Conservation (phyloP, 1,140 invertebrate genomes). For the Pogonomyrmex barbatus region DNA sequence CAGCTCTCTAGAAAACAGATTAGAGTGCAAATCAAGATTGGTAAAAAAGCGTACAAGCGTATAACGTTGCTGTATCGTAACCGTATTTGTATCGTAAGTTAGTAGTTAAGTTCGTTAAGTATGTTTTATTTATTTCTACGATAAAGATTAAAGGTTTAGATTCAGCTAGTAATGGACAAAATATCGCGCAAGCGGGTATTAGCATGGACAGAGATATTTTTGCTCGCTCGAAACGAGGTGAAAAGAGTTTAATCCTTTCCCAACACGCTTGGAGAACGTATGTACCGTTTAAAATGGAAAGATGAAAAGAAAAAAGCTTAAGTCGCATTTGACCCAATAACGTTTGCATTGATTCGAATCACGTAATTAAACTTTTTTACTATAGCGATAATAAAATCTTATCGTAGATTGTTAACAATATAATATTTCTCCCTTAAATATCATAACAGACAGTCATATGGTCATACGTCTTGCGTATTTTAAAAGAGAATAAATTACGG, state of each 20-base stretch:
- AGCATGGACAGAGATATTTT: conserved; percentile 54
- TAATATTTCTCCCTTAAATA: background rate
- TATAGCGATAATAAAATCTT: conserved; percentile 23
- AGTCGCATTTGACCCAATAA: conserved; percentile 39
- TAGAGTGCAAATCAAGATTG: background rate
- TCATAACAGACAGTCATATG: background rate
- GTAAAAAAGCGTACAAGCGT: background rate
- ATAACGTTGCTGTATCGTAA: background rate
- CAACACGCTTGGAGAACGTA: conserved; percentile 62
- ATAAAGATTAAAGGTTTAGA: conserved; percentile 56
- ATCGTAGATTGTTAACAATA: background rate
- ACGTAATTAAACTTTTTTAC: conserved; percentile 69
- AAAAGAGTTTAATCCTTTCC: conserved; percentile 61
- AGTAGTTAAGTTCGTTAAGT: conserved; percentile 51
- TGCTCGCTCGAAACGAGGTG: conserved; percentile 57
- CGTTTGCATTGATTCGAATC: conserved; percentile 56
- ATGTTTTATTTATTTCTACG: conserved; percentile 47
- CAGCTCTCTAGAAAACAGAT: conserved; percentile 15
- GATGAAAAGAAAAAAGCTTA: conserved; percentile 60
- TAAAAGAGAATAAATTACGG: background rate
- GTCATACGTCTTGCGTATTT: too few relatives aligned
- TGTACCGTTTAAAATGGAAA: conserved; percentile 62
- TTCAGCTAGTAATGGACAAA: conserved; percentile 38
- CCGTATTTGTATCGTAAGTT: conserved; percentile 32
- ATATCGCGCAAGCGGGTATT: conserved; percentile 47